Base-by-base conservation (phyloP, 2,888 invertebrate species). In the Epirrita christyi region DNA sequence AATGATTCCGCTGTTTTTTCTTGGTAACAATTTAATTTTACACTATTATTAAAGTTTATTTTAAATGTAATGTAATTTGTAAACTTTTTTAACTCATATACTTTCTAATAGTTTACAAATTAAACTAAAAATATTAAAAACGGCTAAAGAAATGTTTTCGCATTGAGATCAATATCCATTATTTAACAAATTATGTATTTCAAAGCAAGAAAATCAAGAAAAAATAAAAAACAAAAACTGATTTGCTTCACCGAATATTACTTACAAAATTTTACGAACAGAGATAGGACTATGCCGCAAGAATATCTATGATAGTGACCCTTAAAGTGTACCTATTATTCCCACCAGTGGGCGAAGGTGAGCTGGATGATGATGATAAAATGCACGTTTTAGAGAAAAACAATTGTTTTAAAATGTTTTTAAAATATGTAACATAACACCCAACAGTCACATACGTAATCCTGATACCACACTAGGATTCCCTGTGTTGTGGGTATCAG, bases 91-190 rank as follows among this genome's bases (percentile, higher is more conserved):
- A n/a, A n/a, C n/a, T n/a, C n/a, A n/a, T 32, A 4, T 32, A 4
- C 10, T 32, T 32, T 32, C 32, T 5, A 32, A 6, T 10, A 10
- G 32, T 7, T 32, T 2, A 32, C 32, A 9, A n/a, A n/a, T 32
- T 21, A 21, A 21, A 21, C 21, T 21, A 21, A 21, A 21, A 21
- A 21, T 29, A 7, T 32, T 32, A 6, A 7, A 29, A 7, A 7
- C 28, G 32, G 32, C 8, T 32, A 32, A 32, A 8, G 32, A 7
- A 13, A 45, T 34, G 13, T 38, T 40, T 46, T 54, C 7, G 13
- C 37, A 32, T 28, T 61, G 53, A 55, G 59, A 54, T 49, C 49
- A 32, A 46, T 43, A 55, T 45, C 1, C 21, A 28, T 50, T 38
- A 7, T n/a, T 41, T 29, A 11, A 5, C 28, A 14, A 49, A 11